Evolutionary conservation across 2,113 vertebrate species (phyloP).

Genomic region (Odocoileus virginianus): DNA sequence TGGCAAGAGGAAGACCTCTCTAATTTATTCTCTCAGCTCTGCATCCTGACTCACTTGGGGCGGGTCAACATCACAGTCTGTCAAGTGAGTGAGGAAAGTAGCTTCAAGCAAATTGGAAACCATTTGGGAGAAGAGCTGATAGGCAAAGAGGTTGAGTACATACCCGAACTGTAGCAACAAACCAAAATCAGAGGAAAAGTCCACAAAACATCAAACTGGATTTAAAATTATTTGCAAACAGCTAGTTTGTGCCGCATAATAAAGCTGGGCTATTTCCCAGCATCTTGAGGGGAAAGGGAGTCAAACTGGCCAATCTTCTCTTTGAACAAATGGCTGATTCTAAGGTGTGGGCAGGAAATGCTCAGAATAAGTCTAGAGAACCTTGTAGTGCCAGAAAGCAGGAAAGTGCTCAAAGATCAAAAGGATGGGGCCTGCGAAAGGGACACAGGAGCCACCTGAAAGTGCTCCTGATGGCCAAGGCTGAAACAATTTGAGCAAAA

Average conservation of each 20-base stretch:
- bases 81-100: neutral
- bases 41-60: constrained; percentile 59
- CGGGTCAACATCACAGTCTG: neutral
- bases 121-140: neutral
- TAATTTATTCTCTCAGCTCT: neutral
- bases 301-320: neutral
- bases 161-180: neutral
- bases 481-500: neutral
- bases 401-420: neutral
- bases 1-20: neutral
- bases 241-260: neutral
- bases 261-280: neutral
- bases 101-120: constrained; percentile 28
- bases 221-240: neutral
- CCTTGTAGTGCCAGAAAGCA: neutral
- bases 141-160: neutral
- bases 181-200: neutral
- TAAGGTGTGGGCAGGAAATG: neutral
- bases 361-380: neutral
- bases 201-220: neutral
- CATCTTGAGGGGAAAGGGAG: neutral
- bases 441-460: neutral
- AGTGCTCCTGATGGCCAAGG: neutral
- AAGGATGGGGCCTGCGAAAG: neutral
- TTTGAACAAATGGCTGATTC: neutral